These are phyloP conservation scores for Kryphioiulus occultus DNA, from an alignment of 2,888 invertebrate species.

Conservation along the genomic window DNA sequence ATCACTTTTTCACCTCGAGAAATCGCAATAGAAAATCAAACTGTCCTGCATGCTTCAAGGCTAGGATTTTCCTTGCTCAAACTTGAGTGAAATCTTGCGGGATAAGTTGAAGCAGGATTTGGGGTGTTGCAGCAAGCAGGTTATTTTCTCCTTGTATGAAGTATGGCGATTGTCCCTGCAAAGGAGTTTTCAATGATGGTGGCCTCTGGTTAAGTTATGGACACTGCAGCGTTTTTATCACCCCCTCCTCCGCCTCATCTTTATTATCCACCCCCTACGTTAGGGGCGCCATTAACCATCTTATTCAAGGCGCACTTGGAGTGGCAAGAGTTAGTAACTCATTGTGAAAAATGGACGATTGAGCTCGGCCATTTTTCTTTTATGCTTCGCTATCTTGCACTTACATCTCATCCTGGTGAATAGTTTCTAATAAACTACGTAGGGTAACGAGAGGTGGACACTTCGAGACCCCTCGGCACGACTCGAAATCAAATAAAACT, in stretches of 20 bases:
- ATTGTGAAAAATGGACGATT: conserved; percentile 18
- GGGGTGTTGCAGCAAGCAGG: background rate
- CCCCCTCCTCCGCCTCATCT: background rate
- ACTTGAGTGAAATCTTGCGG: background rate
- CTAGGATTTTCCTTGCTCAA: background rate
- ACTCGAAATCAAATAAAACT: background rate
- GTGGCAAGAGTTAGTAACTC: conserved; percentile 16
- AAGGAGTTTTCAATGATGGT: conserved; percentile 18
- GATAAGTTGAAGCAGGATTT: background rate
- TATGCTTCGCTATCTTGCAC: background rate
- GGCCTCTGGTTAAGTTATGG: conserved; percentile 6
- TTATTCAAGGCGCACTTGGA: conserved; percentile 17
- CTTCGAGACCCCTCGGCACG: background rate
- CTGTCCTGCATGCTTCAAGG: background rate
- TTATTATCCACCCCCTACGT: conserved; percentile 6
- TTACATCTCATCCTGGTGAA: background rate
- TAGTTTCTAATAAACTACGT: conserved; percentile 19
- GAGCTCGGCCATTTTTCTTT: conserved; percentile 16
- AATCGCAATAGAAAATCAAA: background rate
- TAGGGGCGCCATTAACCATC: conserved; percentile 14
- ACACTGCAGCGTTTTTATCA: background rate
- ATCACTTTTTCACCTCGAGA: too few species aligned
- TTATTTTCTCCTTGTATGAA: background rate
- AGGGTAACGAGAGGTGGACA: background rate
- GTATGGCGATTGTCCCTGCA: background rate